A percentile compares a stretch with the other conserved stretches of the same genome.
phyloP scores from a whole-genome alignment of 1,140 invertebrate species.

The Drosophila nigrodunni region DNA sequence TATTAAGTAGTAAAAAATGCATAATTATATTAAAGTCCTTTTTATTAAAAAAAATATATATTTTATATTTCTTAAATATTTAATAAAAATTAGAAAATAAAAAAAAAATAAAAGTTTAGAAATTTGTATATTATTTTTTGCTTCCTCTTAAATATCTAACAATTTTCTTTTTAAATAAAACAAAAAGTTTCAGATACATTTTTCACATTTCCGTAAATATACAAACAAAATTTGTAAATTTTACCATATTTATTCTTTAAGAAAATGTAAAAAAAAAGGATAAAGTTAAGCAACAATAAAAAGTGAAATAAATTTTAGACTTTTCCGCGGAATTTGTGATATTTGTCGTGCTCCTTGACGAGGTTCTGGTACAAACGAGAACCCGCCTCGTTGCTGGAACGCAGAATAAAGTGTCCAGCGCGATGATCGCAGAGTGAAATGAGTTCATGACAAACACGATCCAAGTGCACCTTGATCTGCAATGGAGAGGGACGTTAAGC shows the following conservation, averaged over 20 bases:
- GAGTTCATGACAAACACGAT: slow-evolving; percentile 76
- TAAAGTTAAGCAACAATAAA: neutral
- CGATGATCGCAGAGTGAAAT: slow-evolving; percentile 81
- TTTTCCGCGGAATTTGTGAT: slow-evolving; percentile 82
- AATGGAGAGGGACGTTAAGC: neutral
- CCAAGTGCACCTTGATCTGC: slow-evolving; percentile 78
- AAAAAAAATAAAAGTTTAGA: too few species aligned
- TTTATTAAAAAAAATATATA: too few species aligned
- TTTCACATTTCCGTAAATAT: neutral
- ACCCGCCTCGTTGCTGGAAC: slow-evolving; percentile 77
- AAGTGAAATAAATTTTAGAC: slow-evolving; percentile 49
- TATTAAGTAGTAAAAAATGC: too few species aligned
- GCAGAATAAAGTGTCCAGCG: slow-evolving; percentile 77
- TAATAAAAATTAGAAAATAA: too few species aligned
- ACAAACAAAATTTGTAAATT: neutral
- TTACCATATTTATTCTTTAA: slow-evolving; percentile 22
- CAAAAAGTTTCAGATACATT: neutral
- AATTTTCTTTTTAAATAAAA: too few species aligned
- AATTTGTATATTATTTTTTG: too few species aligned
- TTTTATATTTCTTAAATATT: too few species aligned
- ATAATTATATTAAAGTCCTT: too few species aligned
- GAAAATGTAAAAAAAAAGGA: neutral
- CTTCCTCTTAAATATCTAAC: too few species aligned
- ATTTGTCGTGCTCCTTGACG: slow-evolving; percentile 79
- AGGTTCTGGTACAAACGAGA: slow-evolving; percentile 70